Evolutionary conservation across 2,888 invertebrate species (phyloP), one percentile per base, ranked within the genome.

Genomic region (Erpobdella octoculata): DNA sequence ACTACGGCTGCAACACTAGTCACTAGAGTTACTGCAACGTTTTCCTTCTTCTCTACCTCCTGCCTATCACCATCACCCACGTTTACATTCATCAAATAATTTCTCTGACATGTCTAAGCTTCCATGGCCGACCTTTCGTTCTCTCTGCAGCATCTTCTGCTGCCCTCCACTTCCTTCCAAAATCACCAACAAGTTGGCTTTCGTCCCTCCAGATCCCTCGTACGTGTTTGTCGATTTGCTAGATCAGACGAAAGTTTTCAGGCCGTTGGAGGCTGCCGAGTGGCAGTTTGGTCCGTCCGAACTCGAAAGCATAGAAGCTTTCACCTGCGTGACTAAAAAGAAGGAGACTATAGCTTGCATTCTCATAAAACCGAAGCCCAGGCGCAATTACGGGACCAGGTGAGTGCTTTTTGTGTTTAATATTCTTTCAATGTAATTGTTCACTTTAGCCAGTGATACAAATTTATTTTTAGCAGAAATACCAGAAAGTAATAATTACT

Each of bases 101-200:
- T n/a, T n/a, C n/a, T n/a, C n/a, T n/a, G n/a, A 21, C 18, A 69
- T 69, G 69, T 31, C 72, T 31, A 68, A 59, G 46, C 35, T 61
- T 36, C 46, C 68, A 35, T 72, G 72, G 72, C 59, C 72, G 33
- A 67, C 69, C 8, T 53, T 72, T 68, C 58, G 69, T 37, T 62
- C 72, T 21, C 62, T 72, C 21, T 62, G 53, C 38, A 69, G 59
- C 46, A 72, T 72, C 35, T 72, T 72, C 58, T 72, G 72, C 31
- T 72, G 72, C 36, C 72, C 72, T 8, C 72, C 72, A 41, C 38
- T 72, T 41, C 72, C 72, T 18, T 72, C 72, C 31, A 58, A 61
- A n/a, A 72, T 72, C 62, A 67, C 72, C 18, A 67, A 66, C 48
- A 72, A 72, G 61, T 62, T 72, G 18, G 72, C 72, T 62, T 72